Evolutionary conservation across 1,140 invertebrate genomes (phyloP).

Genomic region (Ceratosolen fusciceps): DNA sequence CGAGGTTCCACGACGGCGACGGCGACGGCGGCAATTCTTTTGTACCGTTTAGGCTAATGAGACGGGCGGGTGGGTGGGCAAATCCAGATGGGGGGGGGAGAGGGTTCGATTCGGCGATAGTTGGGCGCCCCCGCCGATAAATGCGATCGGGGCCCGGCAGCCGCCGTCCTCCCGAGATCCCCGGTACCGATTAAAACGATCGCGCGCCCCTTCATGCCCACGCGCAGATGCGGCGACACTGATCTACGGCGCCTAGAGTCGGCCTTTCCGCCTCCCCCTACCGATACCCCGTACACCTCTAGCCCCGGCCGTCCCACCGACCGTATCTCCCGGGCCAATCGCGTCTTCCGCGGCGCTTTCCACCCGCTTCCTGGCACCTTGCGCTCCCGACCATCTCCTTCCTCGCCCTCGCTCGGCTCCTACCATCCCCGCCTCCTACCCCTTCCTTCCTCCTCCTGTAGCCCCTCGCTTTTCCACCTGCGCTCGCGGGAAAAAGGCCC

Average conservation of each 20-base stretch:
- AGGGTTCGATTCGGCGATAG: not conserved
- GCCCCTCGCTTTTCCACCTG: slow-evolving; percentile 8
- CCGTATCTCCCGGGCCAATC: not conserved
- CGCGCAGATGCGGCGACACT: slow-evolving; percentile 56
- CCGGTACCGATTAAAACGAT: not conserved
- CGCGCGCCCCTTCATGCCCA: slow-evolving; percentile 2
- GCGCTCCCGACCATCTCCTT: too few relatives aligned
- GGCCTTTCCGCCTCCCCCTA: too few relatives aligned
- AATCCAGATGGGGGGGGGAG: slow-evolving; percentile 11
- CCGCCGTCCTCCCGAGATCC: not conserved
- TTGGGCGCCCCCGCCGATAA: slow-evolving; percentile 16
- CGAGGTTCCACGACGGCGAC: not conserved
- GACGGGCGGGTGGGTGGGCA: slow-evolving; percentile 12
- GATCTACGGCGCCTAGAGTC: slow-evolving; percentile 47
- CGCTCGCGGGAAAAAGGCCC: not conserved
- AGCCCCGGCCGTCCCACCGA: not conserved
- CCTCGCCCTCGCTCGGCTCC: not conserved
- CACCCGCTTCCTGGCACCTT: slow-evolving; percentile 4
- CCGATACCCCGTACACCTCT: too few relatives aligned
- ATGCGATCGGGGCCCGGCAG: slow-evolving; percentile 6
- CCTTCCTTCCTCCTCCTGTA: not conserved
- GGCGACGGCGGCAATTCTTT: slow-evolving; percentile 40
- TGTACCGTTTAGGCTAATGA: slow-evolving; percentile 64
- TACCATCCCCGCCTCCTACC: not conserved
- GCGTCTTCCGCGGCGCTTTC: slow-evolving; percentile 4